Evolutionary conservation across 2,888 invertebrate genomes (phyloP).

Genomic region (Serrognathus titanus): DNA sequence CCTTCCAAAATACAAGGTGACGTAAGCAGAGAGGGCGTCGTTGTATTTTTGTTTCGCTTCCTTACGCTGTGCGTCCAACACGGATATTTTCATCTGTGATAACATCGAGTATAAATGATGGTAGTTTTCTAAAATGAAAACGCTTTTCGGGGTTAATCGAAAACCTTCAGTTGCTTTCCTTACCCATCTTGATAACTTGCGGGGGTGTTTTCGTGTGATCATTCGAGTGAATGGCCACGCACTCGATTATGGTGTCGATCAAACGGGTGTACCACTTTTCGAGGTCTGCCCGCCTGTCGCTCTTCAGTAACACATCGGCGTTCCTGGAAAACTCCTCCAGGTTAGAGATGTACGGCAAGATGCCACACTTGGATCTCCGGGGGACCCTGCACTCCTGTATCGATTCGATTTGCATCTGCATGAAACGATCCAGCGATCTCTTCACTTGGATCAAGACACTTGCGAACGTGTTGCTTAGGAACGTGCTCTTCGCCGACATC

Average conservation of each 20-base stretch:
- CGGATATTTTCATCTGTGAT: conserved; percentile 84
- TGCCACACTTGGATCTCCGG: conserved; percentile 79
- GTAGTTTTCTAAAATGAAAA: conserved; percentile 74
- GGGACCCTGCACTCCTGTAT: conserved; percentile 75
- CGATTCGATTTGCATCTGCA: conserved; percentile 77
- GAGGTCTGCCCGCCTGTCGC: conserved; percentile 83
- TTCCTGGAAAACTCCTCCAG: conserved; percentile 86
- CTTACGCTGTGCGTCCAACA: conserved; percentile 82
- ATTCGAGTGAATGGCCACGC: conserved; percentile 70
- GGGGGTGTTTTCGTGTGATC: conserved; percentile 91
- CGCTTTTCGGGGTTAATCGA: neutral
- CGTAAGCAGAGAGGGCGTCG: conserved; percentile 87
- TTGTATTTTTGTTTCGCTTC: conserved; percentile 88
- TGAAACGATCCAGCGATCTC: conserved; percentile 86
- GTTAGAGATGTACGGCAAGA: conserved; percentile 83
- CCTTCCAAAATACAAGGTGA: conserved; percentile 90
- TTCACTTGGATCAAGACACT: conserved; percentile 84
- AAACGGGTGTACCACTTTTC: conserved; percentile 87
- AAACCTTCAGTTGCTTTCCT: conserved; percentile 15
- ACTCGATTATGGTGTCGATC: conserved; percentile 79
- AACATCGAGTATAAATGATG: conserved; percentile 87
- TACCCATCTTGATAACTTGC: conserved; percentile 87
- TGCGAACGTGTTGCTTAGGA: conserved; percentile 83
- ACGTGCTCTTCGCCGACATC: conserved; percentile 84
- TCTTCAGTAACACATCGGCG: conserved; percentile 85